Evolutionary conservation across 2,888 invertebrate genomes (phyloP).

Genomic region (Cistogaster globosa): DNA sequence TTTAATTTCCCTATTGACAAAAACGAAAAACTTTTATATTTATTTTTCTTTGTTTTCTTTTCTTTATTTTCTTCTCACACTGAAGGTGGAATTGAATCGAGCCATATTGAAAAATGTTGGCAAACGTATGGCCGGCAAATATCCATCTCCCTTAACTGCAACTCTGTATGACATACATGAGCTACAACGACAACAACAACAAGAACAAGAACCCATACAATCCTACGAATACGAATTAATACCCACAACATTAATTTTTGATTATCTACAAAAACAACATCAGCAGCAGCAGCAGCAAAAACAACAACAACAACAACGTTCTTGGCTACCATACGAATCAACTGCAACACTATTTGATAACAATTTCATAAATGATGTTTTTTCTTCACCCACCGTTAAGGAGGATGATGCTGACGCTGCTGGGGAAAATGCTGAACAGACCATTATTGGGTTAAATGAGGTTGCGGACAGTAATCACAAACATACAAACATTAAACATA

Average conservation of each 20-base stretch:
- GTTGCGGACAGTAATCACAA: conserved; percentile 39
- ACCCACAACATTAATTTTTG: conserved; percentile 73
- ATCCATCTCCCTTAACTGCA: conserved; percentile 71
- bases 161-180: conserved; percentile 57
- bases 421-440: conserved; percentile 18
- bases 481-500: conserved; percentile 38
- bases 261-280: conserved; percentile 72
- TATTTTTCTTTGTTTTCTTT: conserved; percentile 35
- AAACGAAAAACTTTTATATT: conserved; percentile 17
- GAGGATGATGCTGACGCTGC: conserved; percentile 50
- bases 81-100: conserved; percentile 87
- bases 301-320: conserved; percentile 61
- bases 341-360: conserved; percentile 67
- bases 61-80: conserved; percentile 48
- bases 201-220: conserved; percentile 60
- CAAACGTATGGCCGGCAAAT: conserved; percentile 84
- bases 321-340: conserved; percentile 60
- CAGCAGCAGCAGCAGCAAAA: conserved; percentile 55
- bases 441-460: conserved; percentile 14
- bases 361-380: conserved; percentile 73
- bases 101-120: conserved; percentile 90
- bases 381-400: conserved; percentile 10
- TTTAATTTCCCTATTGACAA: conserved; percentile 64
- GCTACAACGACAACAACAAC: conserved; percentile 66
- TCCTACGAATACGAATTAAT: conserved; percentile 72